Base-by-base conservation (phyloP, 2,797 vertebrate genomes). In the Eospalax fontanierii region DNA sequence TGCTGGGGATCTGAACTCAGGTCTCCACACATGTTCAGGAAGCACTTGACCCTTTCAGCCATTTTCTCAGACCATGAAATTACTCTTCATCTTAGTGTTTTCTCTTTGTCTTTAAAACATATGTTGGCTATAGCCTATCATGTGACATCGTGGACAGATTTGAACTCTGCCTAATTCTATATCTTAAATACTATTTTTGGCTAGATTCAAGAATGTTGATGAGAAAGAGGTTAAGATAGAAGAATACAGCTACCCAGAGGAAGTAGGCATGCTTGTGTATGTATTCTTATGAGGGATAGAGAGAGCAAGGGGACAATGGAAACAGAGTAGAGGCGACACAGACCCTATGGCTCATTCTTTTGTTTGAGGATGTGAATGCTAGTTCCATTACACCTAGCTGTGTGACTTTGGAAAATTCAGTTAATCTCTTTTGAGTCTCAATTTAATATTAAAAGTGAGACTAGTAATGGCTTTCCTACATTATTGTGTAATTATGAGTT, bases 391-490 rank as follows among this genome's bases (percentile, higher is more conserved):
- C 0, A 43, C 0, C 21, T 89, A 68, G 40, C 73, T 61, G 35
- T 30, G 1, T 78, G 33, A 80, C 57, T 93, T 93, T 68, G 50
- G 50, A 40, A 63, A 87, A 82, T 71, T 88, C 28, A 87, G 22
- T 79, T 89, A 46, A 57, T 35, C 57, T 82, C 50, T 84, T 9
- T 28, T 59, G 38, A 79, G 16, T 21, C 24, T 95, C 66, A 80
- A 9, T 87, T 83, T 93, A 3, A 40, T 63, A 22, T 95, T 65
- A 86, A 92, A 92, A 85, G 79, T 40, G 54, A 59, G 2, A 92
- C 30, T 66, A 93, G 22, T 66, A 19, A 22, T 73, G 19, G 9
- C 40, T 93, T 90, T n/a, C 33, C 57, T 92, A 50, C 19, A 6
- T 22, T 76, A 38, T 15, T 59, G 6, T 50, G 1, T 82, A 70